Conservation (phyloP, 2,797 vertebrate genomes). For the Potorous gilbertii region DNA sequence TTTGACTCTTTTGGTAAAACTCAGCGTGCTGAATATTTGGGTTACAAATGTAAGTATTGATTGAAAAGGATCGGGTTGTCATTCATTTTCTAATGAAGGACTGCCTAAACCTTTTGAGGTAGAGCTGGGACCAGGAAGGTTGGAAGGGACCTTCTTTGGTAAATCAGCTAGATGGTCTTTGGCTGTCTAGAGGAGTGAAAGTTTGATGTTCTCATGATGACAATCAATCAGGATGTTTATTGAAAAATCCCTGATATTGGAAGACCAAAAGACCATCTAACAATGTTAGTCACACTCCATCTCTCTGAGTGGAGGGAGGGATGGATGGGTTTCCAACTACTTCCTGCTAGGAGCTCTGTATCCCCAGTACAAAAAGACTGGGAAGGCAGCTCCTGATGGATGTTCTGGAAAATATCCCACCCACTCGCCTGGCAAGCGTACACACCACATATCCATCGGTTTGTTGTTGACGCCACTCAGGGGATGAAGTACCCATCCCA, state of each 20-base stretch:
- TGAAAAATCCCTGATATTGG: not conserved
- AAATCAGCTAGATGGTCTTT: not conserved
- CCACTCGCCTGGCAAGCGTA: not conserved
- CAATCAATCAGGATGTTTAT: not conserved
- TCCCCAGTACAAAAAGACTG: not conserved
- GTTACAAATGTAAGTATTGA: not conserved
- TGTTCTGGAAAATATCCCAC: not conserved
- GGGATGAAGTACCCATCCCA: conserved; percentile 32
- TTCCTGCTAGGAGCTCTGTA: not conserved
- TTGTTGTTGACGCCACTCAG: not conserved
- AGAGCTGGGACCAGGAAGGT: not conserved
- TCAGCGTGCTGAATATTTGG: not conserved
- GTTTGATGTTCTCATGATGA: not conserved
- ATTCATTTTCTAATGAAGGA: not conserved
- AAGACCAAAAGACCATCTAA: not conserved
- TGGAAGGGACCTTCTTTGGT: not conserved
- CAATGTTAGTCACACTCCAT: not conserved
- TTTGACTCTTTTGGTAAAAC: not conserved
- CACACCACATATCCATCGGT: not conserved
- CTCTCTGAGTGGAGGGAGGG: not conserved
- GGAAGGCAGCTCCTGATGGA: not conserved
- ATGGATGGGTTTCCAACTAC: not conserved
- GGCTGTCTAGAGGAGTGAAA: not conserved
- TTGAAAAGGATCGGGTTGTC: not conserved
- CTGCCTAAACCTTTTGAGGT: not conserved